Evolutionary conservation across 2,113 vertebrate species (phyloP), one percentile per base, ranked within the genome.

Genomic region (Heterotilapia buettikoferi): DNA sequence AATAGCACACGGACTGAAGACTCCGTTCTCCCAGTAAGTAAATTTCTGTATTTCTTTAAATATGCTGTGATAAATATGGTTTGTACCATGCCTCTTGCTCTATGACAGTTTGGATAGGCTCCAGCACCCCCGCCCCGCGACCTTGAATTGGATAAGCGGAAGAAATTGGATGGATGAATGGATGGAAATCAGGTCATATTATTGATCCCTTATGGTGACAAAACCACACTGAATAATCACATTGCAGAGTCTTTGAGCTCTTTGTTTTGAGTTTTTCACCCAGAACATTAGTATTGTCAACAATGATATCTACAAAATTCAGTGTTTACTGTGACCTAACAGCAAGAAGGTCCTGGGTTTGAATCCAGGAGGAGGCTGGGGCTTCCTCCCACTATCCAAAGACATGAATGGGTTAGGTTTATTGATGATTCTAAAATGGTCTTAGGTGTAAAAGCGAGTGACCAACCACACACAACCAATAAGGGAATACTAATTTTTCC

Each of bases 1-100:
- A 97, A 97, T 47, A 68, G 38, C 78, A 97, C 97, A 1, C 92
- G 96, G 21, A 45, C 85, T 6, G 96, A 97, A 78, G 96, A 97
- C 88, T 96, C 96, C 0, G 31, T 97, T 12, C 92, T 97, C 36
- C 94, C 96, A 59, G 96, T 97, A 92, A 95, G 92, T 73, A 85
- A 45, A 71, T 71, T 5, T 24, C 29, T 59, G 18, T 66, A 84
- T 33, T 21, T 57, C 33, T 68, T 29, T 59, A 83, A 84, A 78
- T 78, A 50, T 78, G 26, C 26, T 6, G 7, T 78, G 45, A 52
- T 52, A 52, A 78, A 78, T 33, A 76, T 47, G 21, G 40, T 47
- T 47, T 76, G 40, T 29, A 19, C 68, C 68, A 45, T 76, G 14
- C 40, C 68, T 47, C 40, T 47, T 45, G 40, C 68, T 18, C 68